Percentiles rank a stretch among this genome's conserved stretches.
These are phyloP conservation scores for Galago senegalensis DNA, from an alignment of 2,797 vertebrate genomes.

Conservation along the genomic window DNA sequence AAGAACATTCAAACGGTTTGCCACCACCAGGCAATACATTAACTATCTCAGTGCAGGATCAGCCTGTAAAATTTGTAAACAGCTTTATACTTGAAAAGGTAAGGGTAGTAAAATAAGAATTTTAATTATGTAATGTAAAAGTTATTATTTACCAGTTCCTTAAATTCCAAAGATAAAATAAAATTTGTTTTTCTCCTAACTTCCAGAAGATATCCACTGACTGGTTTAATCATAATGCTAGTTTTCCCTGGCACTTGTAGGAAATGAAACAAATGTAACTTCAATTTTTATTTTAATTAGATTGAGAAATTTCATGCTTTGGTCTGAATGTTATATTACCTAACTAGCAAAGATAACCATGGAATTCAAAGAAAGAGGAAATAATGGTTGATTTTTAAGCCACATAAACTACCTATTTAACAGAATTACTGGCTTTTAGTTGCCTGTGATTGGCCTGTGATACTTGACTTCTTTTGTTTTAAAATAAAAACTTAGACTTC, in stretches of 20 bases:
- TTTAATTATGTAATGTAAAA: neutral
- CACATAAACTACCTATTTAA: neutral
- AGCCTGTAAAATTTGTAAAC: slow-evolving; percentile 2
- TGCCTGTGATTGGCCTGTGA: neutral
- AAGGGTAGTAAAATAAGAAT: slow-evolving; percentile 31
- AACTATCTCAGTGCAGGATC: neutral
- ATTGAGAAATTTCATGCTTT: neutral
- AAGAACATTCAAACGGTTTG: slow-evolving; percentile 16
- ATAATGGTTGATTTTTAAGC: neutral
- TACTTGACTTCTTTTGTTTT: neutral
- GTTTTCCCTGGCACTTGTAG: neutral
- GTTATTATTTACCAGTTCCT: neutral
- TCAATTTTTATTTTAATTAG: slow-evolving; percentile 10
- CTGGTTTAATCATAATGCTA: neutral
- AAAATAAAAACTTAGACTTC: neutral
- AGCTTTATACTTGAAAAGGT: slow-evolving; percentile 11
- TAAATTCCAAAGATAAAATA: neutral
- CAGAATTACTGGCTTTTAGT: slow-evolving; percentile 8
- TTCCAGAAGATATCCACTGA: neutral
- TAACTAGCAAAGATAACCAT: neutral
- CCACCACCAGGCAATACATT: neutral
- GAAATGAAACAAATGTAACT: neutral
- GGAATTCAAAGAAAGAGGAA: neutral
- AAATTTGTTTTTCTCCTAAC: neutral
- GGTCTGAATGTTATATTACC: neutral